These are phyloP conservation scores for Elgaria multicarinata DNA, from an alignment of 2,113 vertebrate species.

Conservation along the genomic window DNA sequence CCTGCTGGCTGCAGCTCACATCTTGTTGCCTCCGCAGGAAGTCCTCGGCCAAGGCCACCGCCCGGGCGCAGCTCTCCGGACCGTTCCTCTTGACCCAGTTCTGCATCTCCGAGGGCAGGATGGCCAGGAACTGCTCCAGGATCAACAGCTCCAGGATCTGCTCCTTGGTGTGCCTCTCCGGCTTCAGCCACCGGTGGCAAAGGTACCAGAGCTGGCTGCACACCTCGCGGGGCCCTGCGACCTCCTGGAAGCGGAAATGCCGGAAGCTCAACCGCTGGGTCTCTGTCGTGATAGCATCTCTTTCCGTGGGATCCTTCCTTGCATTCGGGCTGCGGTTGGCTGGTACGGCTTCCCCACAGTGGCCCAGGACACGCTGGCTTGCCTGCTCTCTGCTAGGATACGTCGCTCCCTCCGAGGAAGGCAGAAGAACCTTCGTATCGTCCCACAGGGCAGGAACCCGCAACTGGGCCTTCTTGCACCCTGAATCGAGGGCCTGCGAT, in stretches of 20 bases:
- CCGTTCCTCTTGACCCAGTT: background rate
- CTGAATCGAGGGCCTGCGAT: background rate
- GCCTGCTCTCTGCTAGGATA: background rate
- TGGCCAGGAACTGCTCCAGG: conserved; percentile 2
- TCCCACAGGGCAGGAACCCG: background rate
- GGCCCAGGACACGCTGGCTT: background rate
- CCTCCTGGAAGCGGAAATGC: background rate
- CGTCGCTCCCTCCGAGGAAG: background rate
- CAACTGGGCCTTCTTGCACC: background rate
- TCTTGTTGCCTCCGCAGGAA: background rate
- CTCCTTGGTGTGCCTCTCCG: background rate
- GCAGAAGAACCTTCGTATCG: background rate
- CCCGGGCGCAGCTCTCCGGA: background rate
- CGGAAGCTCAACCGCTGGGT: background rate
- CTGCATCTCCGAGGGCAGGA: background rate
- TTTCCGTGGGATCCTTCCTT: background rate
- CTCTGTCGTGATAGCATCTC: background rate
- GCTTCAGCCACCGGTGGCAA: background rate
- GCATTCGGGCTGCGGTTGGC: no score
- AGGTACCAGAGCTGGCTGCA: background rate
- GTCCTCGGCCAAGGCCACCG: background rate
- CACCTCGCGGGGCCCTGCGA: background rate
- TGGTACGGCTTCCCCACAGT: background rate
- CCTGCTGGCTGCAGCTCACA: background rate
- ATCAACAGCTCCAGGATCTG: conserved; percentile 6